These are phyloP conservation scores for Pediacus dermestoides DNA, from an alignment of 2,888 invertebrate species.

Conservation along the genomic window DNA sequence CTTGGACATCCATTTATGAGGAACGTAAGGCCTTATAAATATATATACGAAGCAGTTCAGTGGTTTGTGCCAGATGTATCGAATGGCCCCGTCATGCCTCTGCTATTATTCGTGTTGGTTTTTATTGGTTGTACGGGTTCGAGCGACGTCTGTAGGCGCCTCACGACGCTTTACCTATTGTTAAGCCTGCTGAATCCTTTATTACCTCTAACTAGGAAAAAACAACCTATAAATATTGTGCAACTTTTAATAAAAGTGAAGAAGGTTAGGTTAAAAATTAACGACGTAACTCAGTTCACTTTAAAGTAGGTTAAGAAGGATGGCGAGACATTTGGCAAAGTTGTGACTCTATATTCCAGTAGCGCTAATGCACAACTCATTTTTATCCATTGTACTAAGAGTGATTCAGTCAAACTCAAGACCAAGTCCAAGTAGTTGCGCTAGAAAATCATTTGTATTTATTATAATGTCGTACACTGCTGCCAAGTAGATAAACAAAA, in stretches of 20 bases:
- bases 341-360: not conserved
- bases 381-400: constrained; percentile 26
- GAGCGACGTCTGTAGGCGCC: constrained; percentile 22
- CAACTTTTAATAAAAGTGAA: too few species aligned
- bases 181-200: constrained; percentile 21
- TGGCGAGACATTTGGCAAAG: constrained; percentile 6
- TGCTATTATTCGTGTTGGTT: constrained; percentile 40
- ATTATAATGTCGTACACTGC: constrained; percentile 19
- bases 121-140: constrained; percentile 37
- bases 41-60: constrained; percentile 43
- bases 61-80: constrained; percentile 45
- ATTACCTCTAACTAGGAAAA: too few species aligned
- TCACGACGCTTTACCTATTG: constrained; percentile 21
- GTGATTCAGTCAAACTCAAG: too few species aligned
- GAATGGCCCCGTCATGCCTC: constrained; percentile 45
- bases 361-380: constrained; percentile 22
- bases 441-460: constrained; percentile 18
- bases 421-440: constrained; percentile 15
- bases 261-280: too few species aligned
- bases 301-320: constrained; percentile 4
- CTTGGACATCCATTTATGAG: too few species aligned
- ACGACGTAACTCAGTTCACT: too few species aligned
- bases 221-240: too few species aligned
- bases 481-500: constrained; percentile 14
- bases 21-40: constrained; percentile 47